A percentile compares a stretch with the other conserved stretches of the same genome.
Evolutionary conservation across 2,797 vertebrate genomes (phyloP).

Genomic region (Xerus rutilus): DNA sequence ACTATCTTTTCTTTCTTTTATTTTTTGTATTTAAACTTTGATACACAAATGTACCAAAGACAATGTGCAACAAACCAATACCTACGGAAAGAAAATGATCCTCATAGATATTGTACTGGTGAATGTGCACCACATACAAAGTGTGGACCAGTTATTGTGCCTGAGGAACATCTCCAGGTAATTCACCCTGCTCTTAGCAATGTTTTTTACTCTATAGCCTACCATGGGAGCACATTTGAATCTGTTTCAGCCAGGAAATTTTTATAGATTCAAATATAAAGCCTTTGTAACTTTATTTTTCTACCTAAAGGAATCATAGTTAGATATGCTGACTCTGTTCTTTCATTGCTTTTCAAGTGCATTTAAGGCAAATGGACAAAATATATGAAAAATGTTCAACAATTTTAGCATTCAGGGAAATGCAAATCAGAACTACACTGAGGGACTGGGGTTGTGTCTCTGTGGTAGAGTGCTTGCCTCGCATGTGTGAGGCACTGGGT

Average conservation of each 20-base stretch:
- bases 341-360: slow-evolving; percentile 46
- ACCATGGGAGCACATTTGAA: background rate
- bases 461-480: no score
- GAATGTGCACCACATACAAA: slow-evolving; percentile 93
- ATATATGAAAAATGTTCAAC: no score
- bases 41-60: slow-evolving; percentile 87
- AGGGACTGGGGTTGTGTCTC: no score
- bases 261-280: background rate
- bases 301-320: background rate
- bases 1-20: background rate
- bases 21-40: slow-evolving; percentile 55
- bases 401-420: no score
- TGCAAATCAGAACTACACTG: no score
- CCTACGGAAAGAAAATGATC: slow-evolving; percentile 95
- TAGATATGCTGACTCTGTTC: slow-evolving; percentile 15
- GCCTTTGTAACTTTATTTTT: background rate
- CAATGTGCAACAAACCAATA: slow-evolving; percentile 97
- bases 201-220: background rate
- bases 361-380: background rate
- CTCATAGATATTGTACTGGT: slow-evolving; percentile 95
- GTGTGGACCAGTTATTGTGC: slow-evolving; percentile 95
- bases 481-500: no score
- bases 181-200: background rate
- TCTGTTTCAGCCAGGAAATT: background rate
- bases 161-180: slow-evolving; percentile 97